These are phyloP conservation scores for Tachina lurida DNA, from an alignment of 2,888 invertebrate genomes.

Conservation along the genomic window DNA sequence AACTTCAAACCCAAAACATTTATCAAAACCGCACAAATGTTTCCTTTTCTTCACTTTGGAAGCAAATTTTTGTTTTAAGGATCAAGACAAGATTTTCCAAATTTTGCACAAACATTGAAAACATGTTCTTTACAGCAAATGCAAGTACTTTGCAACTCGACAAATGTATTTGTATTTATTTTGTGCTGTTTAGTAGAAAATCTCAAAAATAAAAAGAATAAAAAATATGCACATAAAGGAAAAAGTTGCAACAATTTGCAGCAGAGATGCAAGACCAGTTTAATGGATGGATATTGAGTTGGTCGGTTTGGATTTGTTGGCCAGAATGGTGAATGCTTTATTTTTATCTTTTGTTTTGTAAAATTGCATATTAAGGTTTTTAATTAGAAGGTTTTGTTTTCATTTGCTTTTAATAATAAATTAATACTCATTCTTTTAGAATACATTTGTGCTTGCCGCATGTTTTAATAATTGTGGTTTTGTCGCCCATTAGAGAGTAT, in stretches of 20 bases:
- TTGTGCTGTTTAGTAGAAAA: not conserved
- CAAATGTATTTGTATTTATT: not conserved
- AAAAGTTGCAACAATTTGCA: conserved; percentile 25
- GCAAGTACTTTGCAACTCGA: no score
- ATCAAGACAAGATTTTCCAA: not conserved
- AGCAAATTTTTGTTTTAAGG: not conserved
- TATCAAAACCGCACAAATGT: no score
- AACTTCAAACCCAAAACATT: no score
- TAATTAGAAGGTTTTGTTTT: not conserved
- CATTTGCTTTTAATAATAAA: not conserved
- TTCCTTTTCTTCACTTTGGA: not conserved
- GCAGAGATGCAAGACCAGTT: not conserved
- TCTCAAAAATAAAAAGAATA: not conserved
- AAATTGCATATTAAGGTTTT: not conserved
- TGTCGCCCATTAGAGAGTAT: not conserved
- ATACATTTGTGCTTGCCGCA: not conserved
- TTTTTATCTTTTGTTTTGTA: conserved; percentile 3
- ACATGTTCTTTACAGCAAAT: not conserved
- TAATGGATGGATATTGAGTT: conserved; percentile 8
- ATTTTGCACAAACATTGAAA: not conserved
- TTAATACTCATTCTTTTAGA: no score
- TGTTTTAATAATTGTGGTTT: conserved; percentile 8
- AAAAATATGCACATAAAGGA: not conserved
- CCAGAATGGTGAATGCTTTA: not conserved
- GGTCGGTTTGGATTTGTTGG: conserved; percentile 1